A percentile compares a stretch with the other conserved stretches of the same genome.
Evolutionary conservation across 2,888 invertebrate species (phyloP).

Genomic region (Drosophila macrospina): DNA sequence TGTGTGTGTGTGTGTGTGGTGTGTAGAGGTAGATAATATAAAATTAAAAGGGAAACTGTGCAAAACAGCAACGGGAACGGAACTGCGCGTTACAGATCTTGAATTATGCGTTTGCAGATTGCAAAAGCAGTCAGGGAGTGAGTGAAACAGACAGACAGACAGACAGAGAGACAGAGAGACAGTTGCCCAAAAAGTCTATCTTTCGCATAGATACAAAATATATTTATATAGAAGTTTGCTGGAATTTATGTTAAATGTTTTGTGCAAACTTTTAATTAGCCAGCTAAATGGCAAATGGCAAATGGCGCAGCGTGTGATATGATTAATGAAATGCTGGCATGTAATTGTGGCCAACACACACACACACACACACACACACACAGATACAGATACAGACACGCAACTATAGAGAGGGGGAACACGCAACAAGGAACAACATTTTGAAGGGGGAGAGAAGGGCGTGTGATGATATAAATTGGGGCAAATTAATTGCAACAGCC

Average conservation of each 20-base stretch:
- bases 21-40: conserved; percentile 69
- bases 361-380: conserved; percentile 12
- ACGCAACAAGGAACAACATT: conserved; percentile 44
- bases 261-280: conserved; percentile 77
- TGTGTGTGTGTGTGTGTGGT: conserved; percentile 22
- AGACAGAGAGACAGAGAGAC: conserved; percentile 19
- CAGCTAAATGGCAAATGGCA: conserved; percentile 76
- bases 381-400: neutral
- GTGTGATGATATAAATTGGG: conserved; percentile 73
- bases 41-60: conserved; percentile 79
- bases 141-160: neutral
- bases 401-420: conserved; percentile 23
- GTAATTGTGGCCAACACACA: conserved; percentile 63
- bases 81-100: conserved; percentile 76
- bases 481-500: conserved; percentile 78
- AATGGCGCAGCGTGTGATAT: conserved; percentile 77
- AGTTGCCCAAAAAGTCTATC: conserved; percentile 51
- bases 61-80: conserved; percentile 67
- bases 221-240: conserved; percentile 27
- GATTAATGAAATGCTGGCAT: conserved; percentile 79
- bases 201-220: conserved; percentile 57
- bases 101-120: conserved; percentile 78
- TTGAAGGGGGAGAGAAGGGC: neutral
- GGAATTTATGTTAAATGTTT: conserved; percentile 75
- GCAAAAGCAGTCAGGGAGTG: conserved; percentile 41